These are phyloP conservation scores for Caenorhabditis zanzibari DNA, from an alignment of 2,888 invertebrate genomes.

Conservation along the genomic window DNA sequence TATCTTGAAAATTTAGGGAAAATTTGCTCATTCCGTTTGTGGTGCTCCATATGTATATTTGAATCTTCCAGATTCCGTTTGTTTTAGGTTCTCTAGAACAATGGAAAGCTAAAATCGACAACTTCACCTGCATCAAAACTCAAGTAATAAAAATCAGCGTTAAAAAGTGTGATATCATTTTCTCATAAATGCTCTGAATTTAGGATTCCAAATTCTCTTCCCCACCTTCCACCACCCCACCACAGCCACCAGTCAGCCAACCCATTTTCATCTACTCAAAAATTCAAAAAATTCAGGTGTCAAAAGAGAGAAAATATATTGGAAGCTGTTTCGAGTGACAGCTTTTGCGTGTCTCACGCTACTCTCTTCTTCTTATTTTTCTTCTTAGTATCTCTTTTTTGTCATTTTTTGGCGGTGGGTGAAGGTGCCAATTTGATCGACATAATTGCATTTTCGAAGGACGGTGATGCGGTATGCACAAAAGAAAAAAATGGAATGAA, in stretches of 20 bases:
- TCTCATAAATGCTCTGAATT: neutral
- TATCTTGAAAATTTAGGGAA: too few relatives aligned
- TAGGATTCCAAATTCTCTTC: neutral
- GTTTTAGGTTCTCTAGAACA: too few relatives aligned
- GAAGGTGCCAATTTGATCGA: conserved; percentile 62
- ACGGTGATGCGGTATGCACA: conserved; percentile 26
- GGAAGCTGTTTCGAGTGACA: conserved; percentile 21
- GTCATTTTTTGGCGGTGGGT: conserved; percentile 21
- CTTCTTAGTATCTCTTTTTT: conserved; percentile 14
- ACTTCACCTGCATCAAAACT: too few relatives aligned
- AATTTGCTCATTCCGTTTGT: too few relatives aligned
- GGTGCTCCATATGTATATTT: too few relatives aligned
- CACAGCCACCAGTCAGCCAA: too few relatives aligned
- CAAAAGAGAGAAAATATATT: conserved; percentile 7
- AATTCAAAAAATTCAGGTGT: conserved; percentile 41
- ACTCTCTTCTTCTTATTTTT: conserved; percentile 9
- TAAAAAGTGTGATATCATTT: conserved; percentile 13
- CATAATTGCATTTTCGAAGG: conserved; percentile 54
- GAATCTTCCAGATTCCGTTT: too few relatives aligned
- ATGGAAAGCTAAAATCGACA: too few relatives aligned
- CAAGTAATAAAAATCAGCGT: too few relatives aligned
- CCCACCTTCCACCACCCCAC: neutral
- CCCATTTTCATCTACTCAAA: conserved; percentile 3
- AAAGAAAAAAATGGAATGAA: neutral
- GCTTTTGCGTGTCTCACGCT: conserved; percentile 52